Conservation (phyloP, 2,888 invertebrate species). For the Tetragonula carbonaria region DNA sequence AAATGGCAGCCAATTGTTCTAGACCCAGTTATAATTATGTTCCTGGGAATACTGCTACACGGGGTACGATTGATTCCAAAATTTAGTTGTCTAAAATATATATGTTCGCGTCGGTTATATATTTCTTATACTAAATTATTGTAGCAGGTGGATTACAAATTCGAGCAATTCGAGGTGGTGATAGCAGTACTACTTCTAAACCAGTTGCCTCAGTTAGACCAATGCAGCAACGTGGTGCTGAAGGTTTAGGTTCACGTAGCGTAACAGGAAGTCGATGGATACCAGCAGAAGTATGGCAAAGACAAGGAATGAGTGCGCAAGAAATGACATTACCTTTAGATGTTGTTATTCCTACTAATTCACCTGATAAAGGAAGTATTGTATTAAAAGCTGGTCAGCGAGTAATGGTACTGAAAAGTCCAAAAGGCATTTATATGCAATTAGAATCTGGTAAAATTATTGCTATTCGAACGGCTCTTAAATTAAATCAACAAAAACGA, state of each 20-base stretch:
- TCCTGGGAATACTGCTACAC: slow-evolving; percentile 82
- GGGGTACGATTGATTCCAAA: slow-evolving; percentile 73
- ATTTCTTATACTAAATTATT: slow-evolving; percentile 57
- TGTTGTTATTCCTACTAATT: slow-evolving; percentile 96
- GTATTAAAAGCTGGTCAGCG: slow-evolving; percentile 97
- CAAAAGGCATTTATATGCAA: slow-evolving; percentile 98
- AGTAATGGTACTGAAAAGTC: slow-evolving; percentile 96
- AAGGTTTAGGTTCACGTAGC: slow-evolving; percentile 84
- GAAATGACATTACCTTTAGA: slow-evolving; percentile 97
- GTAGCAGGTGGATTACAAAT: slow-evolving; percentile 84
- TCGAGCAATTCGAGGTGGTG: slow-evolving; percentile 86
- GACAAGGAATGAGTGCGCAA: slow-evolving; percentile 97
- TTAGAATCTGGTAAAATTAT: slow-evolving; percentile 97
- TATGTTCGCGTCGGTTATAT: slow-evolving; percentile 6
- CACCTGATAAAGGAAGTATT: slow-evolving; percentile 94
- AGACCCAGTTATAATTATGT: slow-evolving; percentile 85
- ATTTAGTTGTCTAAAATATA: slow-evolving; percentile 14
- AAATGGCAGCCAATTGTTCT: slow-evolving; percentile 90
- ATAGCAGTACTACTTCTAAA: slow-evolving; percentile 87
- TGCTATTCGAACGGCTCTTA: slow-evolving; percentile 93
- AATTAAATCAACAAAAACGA: slow-evolving; percentile 86
- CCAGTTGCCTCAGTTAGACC: slow-evolving; percentile 91
- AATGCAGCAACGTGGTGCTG: slow-evolving; percentile 87
- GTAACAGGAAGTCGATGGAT: slow-evolving; percentile 89
- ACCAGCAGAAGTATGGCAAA: slow-evolving; percentile 95